Base-by-base conservation (phyloP, 1,140 invertebrate genomes). In the Heliconius nattereri region DNA sequence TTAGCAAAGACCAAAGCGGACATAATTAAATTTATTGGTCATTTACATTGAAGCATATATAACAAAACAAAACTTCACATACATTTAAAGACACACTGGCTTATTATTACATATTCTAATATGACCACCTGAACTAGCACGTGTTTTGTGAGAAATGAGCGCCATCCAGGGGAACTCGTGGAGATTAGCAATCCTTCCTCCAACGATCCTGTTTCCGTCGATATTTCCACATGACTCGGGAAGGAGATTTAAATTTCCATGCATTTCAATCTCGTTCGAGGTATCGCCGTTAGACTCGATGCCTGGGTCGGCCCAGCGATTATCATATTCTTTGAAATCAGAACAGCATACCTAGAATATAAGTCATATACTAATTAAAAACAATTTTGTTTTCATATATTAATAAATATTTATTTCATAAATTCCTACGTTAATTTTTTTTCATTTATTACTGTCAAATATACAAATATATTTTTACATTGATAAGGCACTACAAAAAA, bases 91-190 rank as follows among this genome's bases (percentile, higher is more conserved):
- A 60, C 2, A 26, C 20, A 60, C 20, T 20, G 7, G 52, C 20
- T n/a, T 54, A 54, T 54, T 54, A 45, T 45, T 54, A 54, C 0
- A n/a, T 54, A n/a, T 54, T 54, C 2, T 7, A 26, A 3, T 26
- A 26, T 60, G 13, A 45, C 5, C n/a, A 73, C 75, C 75, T 77
- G 75, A 60, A 49, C 40, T 37, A 49, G 66, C 40, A 82, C 83
- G 52, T 76, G 72, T 79, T 16, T 45, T 75, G 52, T 86, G 78
- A 23, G 81, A 79, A 32, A 86, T 82, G 9, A 86, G 82, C 13
- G 82, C 81, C 81, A 86, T 81, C 85, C 85, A 86, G 2, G 85
- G 85, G 13, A 83, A 86, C 73, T 86, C 85, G 13, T 83, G 82
- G 1, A 86, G 52, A 13, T 75, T 74, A 6, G 85, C 82, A 0